Conservation (phyloP, 2,113 vertebrate species). For the Dicaeum eximium region DNA sequence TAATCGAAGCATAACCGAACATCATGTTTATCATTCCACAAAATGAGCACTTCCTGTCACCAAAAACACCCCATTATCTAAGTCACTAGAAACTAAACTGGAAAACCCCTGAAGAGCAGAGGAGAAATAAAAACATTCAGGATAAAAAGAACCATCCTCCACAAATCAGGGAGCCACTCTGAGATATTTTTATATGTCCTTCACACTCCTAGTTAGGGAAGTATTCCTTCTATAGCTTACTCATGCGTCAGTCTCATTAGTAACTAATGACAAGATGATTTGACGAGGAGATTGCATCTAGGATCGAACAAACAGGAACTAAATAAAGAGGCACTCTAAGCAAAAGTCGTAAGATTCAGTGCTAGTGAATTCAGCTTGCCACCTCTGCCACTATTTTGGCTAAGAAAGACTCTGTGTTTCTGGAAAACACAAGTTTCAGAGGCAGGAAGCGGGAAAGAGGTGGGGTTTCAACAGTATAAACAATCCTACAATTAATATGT, state of each 20-base stretch:
- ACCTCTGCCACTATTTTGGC: background rate
- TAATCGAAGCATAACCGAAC: background rate
- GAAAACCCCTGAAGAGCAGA: background rate
- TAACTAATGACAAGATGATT: background rate
- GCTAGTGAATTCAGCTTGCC: background rate
- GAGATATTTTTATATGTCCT: background rate
- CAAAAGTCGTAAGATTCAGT: background rate
- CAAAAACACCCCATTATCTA: background rate
- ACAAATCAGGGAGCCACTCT: background rate
- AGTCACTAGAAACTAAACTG: background rate
- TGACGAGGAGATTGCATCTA: background rate
- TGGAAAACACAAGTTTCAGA: background rate
- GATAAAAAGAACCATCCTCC: background rate
- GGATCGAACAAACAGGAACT: background rate
- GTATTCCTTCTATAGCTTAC: background rate
- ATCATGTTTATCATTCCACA: background rate
- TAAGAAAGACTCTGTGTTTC: background rate
- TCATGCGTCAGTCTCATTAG: background rate
- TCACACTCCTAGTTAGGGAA: background rate
- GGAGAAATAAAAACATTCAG: background rate
- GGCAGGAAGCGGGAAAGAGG: constrained; percentile 1
- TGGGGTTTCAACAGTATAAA: background rate
- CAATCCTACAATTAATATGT: constrained; percentile 29
- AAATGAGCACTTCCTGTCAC: background rate
- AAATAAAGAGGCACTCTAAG: background rate